Conservation (phyloP, 1,140 invertebrate genomes). For the Bombus confusus region DNA sequence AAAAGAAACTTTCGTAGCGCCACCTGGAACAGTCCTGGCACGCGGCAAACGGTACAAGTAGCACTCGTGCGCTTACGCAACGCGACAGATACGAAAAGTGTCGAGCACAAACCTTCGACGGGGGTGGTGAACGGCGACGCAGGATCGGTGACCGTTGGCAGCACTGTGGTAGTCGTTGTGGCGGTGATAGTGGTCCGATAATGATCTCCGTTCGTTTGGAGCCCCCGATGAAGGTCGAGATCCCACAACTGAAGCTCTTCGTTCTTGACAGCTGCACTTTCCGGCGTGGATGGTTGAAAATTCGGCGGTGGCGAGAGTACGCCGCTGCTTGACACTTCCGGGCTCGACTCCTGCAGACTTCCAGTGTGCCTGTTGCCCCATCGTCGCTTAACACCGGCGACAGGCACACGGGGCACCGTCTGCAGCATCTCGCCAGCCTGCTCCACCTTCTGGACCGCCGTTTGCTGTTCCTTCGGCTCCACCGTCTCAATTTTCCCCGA, state of each 20-base stretch:
- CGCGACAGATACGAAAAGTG: background rate
- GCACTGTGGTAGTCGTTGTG: conserved; percentile 49
- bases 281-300: conserved; percentile 85
- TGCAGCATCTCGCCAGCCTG: conserved; percentile 74
- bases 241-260: conserved; percentile 93
- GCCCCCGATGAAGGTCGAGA: conserved; percentile 83
- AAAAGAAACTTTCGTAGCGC: background rate
- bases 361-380: conserved; percentile 69
- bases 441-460: conserved; percentile 42
- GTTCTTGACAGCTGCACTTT: conserved; percentile 84
- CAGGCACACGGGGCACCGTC: conserved; percentile 76
- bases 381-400: conserved; percentile 75
- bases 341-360: conserved; percentile 83
- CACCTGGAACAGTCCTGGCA: background rate
- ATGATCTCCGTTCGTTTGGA: conserved; percentile 59
- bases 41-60: background rate
- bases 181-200: conserved; percentile 58
- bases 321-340: conserved; percentile 78
- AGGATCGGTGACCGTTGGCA: conserved; percentile 54
- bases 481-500: conserved; percentile 37
- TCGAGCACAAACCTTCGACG: conserved; percentile 74
- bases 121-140: conserved; percentile 73
- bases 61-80: conserved; percentile 1
- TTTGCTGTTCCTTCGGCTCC: conserved; percentile 38
- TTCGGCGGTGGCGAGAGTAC: conserved; percentile 75